Base-by-base conservation (phyloP, 2,888 invertebrate genomes). In the Thecophora atra region DNA sequence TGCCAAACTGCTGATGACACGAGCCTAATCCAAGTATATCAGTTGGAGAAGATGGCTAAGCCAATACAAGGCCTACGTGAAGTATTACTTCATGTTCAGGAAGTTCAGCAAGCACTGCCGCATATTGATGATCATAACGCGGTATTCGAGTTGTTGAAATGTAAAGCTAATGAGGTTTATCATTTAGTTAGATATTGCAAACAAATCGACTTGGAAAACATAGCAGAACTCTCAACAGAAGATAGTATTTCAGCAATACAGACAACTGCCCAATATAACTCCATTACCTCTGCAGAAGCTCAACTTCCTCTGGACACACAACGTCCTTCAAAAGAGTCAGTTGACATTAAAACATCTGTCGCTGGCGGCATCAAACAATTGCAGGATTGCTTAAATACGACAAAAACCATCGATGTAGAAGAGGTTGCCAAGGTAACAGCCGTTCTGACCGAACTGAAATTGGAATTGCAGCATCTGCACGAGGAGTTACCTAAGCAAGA, bases 241-340 rank as follows among this genome's bases (percentile, higher is more conserved):
- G 89, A 89, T 76, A 89, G 90, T 77, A 85, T 90, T 75, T 89
- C 91, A 0, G 89, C 88, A 4, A 86, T 91, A 21, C 89, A 89
- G 83, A 89, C 89, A 0, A 86, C 87, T 51, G 88, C 89, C 4
- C 89, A 89, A 42, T 73, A 24, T 7, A 69, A 70, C 7, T 51
- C 75, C 1, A 56, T 54, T 8, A 75, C 76, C n/a, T n/a, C n/a
- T n/a, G 2, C 72, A 69, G 30, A 44, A 71, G 17, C 56, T 24
- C 15, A 65, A 13, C 26, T 51, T 47, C 72, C 70, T 0, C 58
- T 67, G 3, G 65, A 70, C 19, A 77, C 74, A 17, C 52, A 77
- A 17, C 52, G 72, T 6, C 76, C 74, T 47, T 77, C 78, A 11
- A 70, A 79, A 1, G 74, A 77, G 44, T 73, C 70, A 11, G 69